Evolutionary conservation across 1,140 invertebrate genomes (phyloP), one percentile per base, ranked within the genome.

Genomic region (Spodoptera frugiperda): DNA sequence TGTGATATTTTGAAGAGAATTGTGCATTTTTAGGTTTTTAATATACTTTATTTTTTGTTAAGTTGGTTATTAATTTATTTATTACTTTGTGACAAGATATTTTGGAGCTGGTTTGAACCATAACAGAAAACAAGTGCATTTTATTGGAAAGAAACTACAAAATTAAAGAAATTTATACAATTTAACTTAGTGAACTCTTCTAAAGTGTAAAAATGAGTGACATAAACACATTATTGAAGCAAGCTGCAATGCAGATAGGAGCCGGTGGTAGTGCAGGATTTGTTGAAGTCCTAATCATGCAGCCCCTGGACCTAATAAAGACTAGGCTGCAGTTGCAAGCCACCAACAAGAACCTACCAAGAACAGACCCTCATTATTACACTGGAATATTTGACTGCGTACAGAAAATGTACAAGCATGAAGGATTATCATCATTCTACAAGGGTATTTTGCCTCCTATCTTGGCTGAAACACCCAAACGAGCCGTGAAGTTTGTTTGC

Each of bases 281-380:
- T 93, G 96, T 98, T 14, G 98, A 99, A 95, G 98, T 99, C 61
- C 98, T 97, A 87, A 97, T 99, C 73, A 99, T 99, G 98, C 98
- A 99, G 94, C 98, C 98, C 2, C 94, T 99, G 87, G 98, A 99
- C 94, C 94, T 99, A 71, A 96, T 99, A 0, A 99, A 99, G 95
- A 99, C 98, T 21, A 90, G 94, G 75, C 79, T 94, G 63, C 92
- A 94, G 79, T 71, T 93, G 49, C 93, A 93, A 82, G 85, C 89
- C 0, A 91, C 77, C 2, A 91, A 83, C 78, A 89, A 90, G 30
- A 84, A 91, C n/a, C 87, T 86, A 25, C 87, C 85, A 65, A 86
- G 54, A 21, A 89, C 92, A 67, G 96, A 96, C 90, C 95, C 96
- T 10, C 93, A 96, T 78, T 95, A 96, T 87, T 98, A 98, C 84